Base-by-base conservation (phyloP, 1,140 invertebrate genomes). In the Calliphora vicina region DNA sequence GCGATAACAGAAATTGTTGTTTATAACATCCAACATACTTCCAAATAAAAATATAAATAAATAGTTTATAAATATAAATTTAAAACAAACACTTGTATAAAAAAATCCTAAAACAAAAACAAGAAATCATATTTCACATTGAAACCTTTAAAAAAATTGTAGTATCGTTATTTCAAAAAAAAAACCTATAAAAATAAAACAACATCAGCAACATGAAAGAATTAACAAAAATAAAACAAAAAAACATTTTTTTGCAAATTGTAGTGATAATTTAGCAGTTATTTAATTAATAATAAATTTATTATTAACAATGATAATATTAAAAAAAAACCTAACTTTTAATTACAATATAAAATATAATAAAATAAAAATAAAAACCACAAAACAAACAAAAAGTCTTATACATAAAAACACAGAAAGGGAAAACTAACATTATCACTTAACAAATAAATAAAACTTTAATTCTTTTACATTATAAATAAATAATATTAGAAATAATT, bases 1-100 rank as follows among this genome's bases (percentile, higher is more conserved):
- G 85, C 83, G 82, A 85, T 81, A 74, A 85, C 85, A 87, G 85
- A 86, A 87, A 88, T 88, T 87, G 84, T 84, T 86, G 86, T 87
- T 88, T 78, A 78, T 78, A 43, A 78, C 42, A 78, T 78, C 74
- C 74, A 78, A 78, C 61, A 78, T 43, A 78, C 74, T 78, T 78
- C 74, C 74, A 78, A 78, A n/a, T 23, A 78, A 35, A 78, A 26
- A 61, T 23, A 81, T 20, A 57, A 57, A 80, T 25, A 25, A 80
- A 80, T 45, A 6, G 2, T 45, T 2, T 6, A 27, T 23, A 43
- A 26, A 81, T 10, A 57, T 57, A 35, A 43, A 27, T 81, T 80
- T 45, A 35, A 35, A 2, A 57, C 50, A 80, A 45, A 23, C 43
- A 61, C 25, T 61, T 57, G 17, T 81, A 35, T 35, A 26, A 67